Conservation (phyloP, 1,140 invertebrate species). For the Conus betulinus region DNA sequence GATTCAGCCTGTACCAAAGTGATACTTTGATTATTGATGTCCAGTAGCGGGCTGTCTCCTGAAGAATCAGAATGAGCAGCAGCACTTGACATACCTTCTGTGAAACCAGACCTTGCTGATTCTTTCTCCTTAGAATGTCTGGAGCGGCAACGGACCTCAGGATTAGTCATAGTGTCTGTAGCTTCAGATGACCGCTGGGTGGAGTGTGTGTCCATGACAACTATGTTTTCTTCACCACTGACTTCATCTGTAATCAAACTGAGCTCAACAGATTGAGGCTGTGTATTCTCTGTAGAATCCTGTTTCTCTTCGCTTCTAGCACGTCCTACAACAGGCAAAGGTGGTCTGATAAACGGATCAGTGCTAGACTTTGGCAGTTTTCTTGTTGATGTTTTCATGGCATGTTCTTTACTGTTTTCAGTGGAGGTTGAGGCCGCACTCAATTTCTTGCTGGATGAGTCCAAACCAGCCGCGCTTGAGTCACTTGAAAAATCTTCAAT, state of each 20-base stretch:
- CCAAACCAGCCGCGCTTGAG: conserved; percentile 34
- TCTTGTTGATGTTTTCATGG: not conserved
- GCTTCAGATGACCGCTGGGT: conserved; percentile 51
- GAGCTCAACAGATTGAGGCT: not conserved
- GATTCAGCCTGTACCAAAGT: not conserved
- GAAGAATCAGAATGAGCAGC: not conserved
- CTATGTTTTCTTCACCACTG: conserved; percentile 40
- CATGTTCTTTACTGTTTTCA: not conserved
- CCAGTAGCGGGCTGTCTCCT: not conserved
- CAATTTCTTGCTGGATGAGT: not conserved
- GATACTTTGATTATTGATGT: not conserved
- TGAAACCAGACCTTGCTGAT: not conserved
- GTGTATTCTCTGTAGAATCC: not conserved
- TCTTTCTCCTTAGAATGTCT: conserved; percentile 34
- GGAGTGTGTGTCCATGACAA: conserved; percentile 46
- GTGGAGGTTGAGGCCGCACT: not conserved
- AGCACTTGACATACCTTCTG: not conserved
- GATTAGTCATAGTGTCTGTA: not conserved
- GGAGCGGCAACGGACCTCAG: conserved; percentile 30
- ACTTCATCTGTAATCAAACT: not conserved
- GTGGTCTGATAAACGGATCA: not conserved
- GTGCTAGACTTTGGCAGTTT: not conserved
- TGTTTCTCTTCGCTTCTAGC: conserved; percentile 17
- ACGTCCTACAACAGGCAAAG: not conserved
- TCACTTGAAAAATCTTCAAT: conserved; percentile 65